Evolutionary conservation across 2,888 invertebrate species (phyloP).

Genomic region (Leptogaster cylindrica): DNA sequence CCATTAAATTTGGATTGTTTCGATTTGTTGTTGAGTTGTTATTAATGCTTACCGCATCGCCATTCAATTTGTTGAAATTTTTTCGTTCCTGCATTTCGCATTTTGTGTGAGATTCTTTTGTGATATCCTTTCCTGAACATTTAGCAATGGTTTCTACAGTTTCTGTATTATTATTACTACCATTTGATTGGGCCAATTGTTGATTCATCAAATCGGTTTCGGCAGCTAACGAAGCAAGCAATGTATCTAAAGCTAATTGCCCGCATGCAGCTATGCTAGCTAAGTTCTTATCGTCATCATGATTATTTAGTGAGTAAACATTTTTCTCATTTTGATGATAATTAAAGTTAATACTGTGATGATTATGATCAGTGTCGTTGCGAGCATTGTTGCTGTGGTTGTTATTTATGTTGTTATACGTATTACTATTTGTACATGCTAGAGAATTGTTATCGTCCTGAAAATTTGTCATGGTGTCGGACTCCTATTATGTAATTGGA

Average conservation of each 20-base stretch:
- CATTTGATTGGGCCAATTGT: conserved; percentile 43
- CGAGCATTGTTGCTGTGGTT: conserved; percentile 33
- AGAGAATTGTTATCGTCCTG: conserved; percentile 44
- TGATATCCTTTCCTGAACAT: background rate
- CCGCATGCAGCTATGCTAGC: conserved; percentile 47
- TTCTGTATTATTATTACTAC: background rate
- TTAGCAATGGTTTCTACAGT: no score
- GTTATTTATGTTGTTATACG: conserved; percentile 40
- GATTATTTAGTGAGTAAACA: conserved; percentile 26
- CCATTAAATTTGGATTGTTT: conserved; percentile 48
- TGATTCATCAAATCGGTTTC: conserved; percentile 50
- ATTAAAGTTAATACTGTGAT: conserved; percentile 38
- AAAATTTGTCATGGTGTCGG: conserved; percentile 48
- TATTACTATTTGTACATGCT: conserved; percentile 43
- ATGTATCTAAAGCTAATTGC: conserved; percentile 50
- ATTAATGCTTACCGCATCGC: background rate
- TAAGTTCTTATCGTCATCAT: conserved; percentile 40
- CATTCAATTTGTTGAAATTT: conserved; percentile 4
- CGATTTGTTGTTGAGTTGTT: background rate
- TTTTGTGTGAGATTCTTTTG: conserved; percentile 6
- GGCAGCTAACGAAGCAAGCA: conserved; percentile 49
- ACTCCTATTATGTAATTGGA: conserved; percentile 48
- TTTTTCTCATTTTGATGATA: conserved; percentile 13
- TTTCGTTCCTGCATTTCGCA: background rate
- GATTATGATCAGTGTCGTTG: conserved; percentile 35